A percentile compares a stretch with the other conserved stretches of the same genome.
phyloP scores from a whole-genome alignment of 2,888 invertebrate species.

The Villa cingulata region DNA sequence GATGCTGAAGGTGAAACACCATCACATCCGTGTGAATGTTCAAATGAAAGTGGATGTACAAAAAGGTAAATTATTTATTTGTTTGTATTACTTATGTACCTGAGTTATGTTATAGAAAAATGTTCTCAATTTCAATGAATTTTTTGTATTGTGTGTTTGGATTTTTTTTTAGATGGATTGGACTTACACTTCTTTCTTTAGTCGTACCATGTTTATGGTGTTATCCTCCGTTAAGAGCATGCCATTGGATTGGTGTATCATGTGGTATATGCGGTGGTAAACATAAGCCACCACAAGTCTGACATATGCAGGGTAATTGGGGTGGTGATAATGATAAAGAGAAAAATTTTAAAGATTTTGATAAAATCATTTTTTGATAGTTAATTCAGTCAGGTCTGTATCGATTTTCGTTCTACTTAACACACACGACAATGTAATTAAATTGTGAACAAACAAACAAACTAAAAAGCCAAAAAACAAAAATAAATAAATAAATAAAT shows the following conservation, averaged over 20 bases:
- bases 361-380: conserved; percentile 14
- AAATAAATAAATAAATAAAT: too few species aligned
- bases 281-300: conserved; percentile 47
- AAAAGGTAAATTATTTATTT: conserved; percentile 41
- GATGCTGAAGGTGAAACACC: conserved; percentile 81
- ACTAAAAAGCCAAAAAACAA: too few species aligned
- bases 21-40: conserved; percentile 72
- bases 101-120: too few species aligned
- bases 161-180: conserved; percentile 51
- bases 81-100: too few species aligned
- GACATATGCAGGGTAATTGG: conserved; percentile 38
- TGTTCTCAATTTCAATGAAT: neutral
- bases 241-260: conserved; percentile 67
- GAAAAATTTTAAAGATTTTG: conserved; percentile 11
- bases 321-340: too few species aligned
- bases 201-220: conserved; percentile 90
- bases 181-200: conserved; percentile 69
- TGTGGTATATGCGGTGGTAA: conserved; percentile 74
- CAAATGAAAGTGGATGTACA: conserved; percentile 55
- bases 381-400: neutral
- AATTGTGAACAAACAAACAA: too few species aligned
- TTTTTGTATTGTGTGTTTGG: too few species aligned
- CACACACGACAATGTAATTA: too few species aligned
- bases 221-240: conserved; percentile 74
- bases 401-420: conserved; percentile 7